Conservation (phyloP, 2,113 vertebrate species). For the Eupsittula cactorum region DNA sequence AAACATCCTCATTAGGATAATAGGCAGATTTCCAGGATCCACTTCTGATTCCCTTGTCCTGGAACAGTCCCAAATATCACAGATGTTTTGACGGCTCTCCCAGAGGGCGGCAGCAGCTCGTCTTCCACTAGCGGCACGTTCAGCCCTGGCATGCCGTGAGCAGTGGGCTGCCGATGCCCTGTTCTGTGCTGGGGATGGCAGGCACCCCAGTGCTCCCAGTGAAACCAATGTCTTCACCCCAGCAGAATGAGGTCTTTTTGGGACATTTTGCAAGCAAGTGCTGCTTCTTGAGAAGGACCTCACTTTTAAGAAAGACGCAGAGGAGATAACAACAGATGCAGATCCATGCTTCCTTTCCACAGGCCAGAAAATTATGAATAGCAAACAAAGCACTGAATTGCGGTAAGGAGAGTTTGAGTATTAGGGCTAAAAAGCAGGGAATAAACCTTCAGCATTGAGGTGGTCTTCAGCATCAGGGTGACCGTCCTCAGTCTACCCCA, state of each 20-base stretch:
- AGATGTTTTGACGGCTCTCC: slow-evolving; percentile 68
- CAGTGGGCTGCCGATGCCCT: not conserved
- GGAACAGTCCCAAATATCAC: slow-evolving; percentile 67
- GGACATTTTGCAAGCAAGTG: not conserved
- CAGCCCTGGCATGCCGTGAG: not conserved
- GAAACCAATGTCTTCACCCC: not conserved
- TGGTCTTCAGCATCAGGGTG: not conserved
- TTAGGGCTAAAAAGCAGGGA: not conserved
- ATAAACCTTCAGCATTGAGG: not conserved
- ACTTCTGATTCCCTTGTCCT: slow-evolving; percentile 52
- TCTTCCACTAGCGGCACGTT: slow-evolving; percentile 19
- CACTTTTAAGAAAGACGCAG: not conserved
- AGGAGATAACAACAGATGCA: not conserved
- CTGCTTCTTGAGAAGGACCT: not conserved
- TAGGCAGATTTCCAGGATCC: slow-evolving; percentile 65
- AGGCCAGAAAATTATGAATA: not conserved
- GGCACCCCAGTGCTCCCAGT: not conserved
- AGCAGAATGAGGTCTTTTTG: not conserved
- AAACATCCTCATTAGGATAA: slow-evolving; percentile 67
- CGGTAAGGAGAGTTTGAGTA: not conserved
- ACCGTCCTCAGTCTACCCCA: not conserved
- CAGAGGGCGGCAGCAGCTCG: slow-evolving; percentile 51
- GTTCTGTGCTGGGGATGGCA: not conserved
- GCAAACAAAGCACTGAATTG: not conserved
- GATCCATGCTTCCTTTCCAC: not conserved